Percentiles rank a stretch among this genome's conserved stretches.
Evolutionary conservation across 2,888 invertebrate species (phyloP).

Genomic region (Aphidius colemani): DNA sequence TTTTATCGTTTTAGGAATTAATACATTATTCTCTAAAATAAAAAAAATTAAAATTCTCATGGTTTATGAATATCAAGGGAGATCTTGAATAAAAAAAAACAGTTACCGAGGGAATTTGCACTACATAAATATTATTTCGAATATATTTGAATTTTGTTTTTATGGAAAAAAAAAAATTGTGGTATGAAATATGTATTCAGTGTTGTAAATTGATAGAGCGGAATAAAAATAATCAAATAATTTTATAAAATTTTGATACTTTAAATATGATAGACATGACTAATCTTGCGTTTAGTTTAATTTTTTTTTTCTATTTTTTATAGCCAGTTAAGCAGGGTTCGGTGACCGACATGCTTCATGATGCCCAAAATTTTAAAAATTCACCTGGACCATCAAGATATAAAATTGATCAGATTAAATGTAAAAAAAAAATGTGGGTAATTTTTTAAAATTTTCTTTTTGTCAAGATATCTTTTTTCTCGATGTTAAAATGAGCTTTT

Average conservation of each 20-base stretch:
- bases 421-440: too few species aligned
- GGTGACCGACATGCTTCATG: slow-evolving; percentile 19
- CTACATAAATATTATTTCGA: neutral
- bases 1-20: too few species aligned
- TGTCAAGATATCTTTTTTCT: too few species aligned
- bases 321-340: slow-evolving; percentile 13
- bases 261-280: slow-evolving; percentile 1
- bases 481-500: too few species aligned
- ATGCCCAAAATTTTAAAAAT: too few species aligned
- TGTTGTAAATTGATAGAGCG: neutral
- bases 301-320: slow-evolving; percentile 11
- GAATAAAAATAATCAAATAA: neutral
- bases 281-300: slow-evolving; percentile 29
- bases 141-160: neutral
- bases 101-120: neutral
- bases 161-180: neutral
- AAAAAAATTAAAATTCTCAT: slow-evolving; percentile 1
- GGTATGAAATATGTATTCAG: too few species aligned
- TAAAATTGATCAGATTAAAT: too few species aligned
- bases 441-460: too few species aligned
- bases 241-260: neutral
- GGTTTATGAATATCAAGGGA: slow-evolving; percentile 9
- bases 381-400: too few species aligned
- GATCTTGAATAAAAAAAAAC: neutral
- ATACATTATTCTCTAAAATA: too few species aligned